Evolutionary conservation across 2,113 vertebrate genomes (phyloP), one percentile per base, ranked within the genome.

Genomic region (Cololabis saira): DNA sequence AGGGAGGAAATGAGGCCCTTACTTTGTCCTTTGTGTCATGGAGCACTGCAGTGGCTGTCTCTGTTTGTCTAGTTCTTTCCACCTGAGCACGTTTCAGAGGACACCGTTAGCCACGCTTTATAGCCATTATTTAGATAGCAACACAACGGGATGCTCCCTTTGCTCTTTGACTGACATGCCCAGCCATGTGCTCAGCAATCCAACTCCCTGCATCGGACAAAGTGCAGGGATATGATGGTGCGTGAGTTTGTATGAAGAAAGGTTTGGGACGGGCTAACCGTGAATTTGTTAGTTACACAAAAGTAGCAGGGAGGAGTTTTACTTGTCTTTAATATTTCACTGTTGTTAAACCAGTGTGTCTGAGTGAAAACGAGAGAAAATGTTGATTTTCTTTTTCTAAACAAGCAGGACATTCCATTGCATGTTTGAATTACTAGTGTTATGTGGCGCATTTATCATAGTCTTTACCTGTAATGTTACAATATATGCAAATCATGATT

Each of bases 11-110:
- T 90, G 86, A 92, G 87, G 85, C 90, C 87, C 85, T 89, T 78
- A 85, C 91, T 91, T 91, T 91, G 90, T 92, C 89, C 90, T 92
- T 85, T 86, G 78, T 90, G 90, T 88, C 87, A 90, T 87, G 82
- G 86, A 82, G 86, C 87, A 82, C 74, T 82, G 78, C 79, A 78
- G 87, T 80, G 84, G 79, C 82, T 76, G 80, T 89, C 87, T 90
- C 84, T 88, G 89, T 91, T 92, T 91, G 89, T 89, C 86, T 85
- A 85, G 86, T 85, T 87, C 88, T 91, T 91, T 91, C 90, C 89
- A 92, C 88, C 90, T 89, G 88, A 90, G 86, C 85, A 91, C 85
- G 66, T 90, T 90, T 86, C 90, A 90, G 87, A 90, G 90, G 87
- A 88, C 91, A 83, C 84, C 72, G 86, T 91, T 91, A 88, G 88